Conservation (phyloP, 2,113 vertebrate species). For the Cygnus atratus region DNA sequence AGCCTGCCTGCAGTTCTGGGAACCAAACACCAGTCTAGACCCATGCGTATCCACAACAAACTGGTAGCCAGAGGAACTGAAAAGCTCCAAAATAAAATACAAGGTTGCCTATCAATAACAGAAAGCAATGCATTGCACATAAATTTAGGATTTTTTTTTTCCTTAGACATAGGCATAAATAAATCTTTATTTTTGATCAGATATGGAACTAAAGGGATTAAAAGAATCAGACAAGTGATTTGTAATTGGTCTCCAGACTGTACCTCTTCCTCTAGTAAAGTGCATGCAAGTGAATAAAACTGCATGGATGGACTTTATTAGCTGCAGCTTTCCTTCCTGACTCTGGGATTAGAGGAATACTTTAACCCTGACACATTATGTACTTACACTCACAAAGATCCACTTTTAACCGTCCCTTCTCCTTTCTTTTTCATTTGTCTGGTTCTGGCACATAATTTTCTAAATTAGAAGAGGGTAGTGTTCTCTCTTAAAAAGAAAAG, state of each 20-base stretch:
- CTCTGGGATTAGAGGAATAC: slow-evolving; percentile 70
- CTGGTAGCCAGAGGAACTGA: neutral
- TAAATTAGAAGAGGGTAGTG: slow-evolving; percentile 45
- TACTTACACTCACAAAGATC: slow-evolving; percentile 52
- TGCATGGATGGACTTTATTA: slow-evolving; percentile 68
- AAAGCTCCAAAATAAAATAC: slow-evolving; percentile 7
- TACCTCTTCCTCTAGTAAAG: slow-evolving; percentile 52
- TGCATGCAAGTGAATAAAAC: slow-evolving; percentile 54
- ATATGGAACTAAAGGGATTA: slow-evolving; percentile 78
- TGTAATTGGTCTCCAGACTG: slow-evolving; percentile 78
- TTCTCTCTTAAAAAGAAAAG: neutral
- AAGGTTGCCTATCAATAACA: neutral
- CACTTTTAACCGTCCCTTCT: slow-evolving; percentile 16
- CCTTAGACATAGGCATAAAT: neutral
- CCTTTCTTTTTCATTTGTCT: slow-evolving; percentile 58
- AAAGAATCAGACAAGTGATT: slow-evolving; percentile 73
- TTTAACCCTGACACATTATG: slow-evolving; percentile 76
- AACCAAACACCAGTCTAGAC: neutral
- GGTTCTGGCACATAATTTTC: slow-evolving; percentile 47
- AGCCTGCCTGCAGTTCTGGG: neutral
- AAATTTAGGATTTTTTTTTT: neutral
- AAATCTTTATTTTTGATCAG: slow-evolving; percentile 73
- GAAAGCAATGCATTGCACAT: neutral
- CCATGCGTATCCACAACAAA: neutral
- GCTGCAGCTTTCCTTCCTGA: slow-evolving; percentile 65